Evolutionary conservation across 2,113 vertebrate species (phyloP).

Genomic region (Lophura nycthemera): DNA sequence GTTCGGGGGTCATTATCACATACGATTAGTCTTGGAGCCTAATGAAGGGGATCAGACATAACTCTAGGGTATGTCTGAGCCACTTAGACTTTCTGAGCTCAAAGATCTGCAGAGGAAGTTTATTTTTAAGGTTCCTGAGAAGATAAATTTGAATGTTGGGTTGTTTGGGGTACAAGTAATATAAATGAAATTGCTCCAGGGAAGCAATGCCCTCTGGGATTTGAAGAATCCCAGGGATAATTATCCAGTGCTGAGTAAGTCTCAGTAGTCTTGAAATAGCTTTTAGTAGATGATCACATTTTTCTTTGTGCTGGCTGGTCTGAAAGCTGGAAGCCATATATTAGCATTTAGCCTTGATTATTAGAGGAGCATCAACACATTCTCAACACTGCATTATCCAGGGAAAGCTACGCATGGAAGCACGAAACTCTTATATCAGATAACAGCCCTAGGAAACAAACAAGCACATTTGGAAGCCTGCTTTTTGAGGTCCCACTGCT

Average conservation of each 20-base stretch:
- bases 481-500: neutral
- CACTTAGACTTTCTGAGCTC: neutral
- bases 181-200: neutral
- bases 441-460: neutral
- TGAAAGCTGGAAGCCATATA: neutral
- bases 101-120: constrained; percentile 47
- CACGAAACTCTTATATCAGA: fast-evolving
- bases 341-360: neutral
- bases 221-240: constrained; percentile 39
- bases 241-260: constrained; percentile 22
- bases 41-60: constrained; percentile 31
- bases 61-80: constrained; percentile 45
- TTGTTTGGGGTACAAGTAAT: constrained; percentile 38
- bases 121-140: constrained; percentile 55
- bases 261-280: constrained; percentile 20
- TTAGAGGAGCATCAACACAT: neutral
- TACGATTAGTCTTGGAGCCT: constrained; percentile 29
- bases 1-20: neutral
- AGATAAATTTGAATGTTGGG: constrained; percentile 21
- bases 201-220: neutral
- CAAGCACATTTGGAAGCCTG: neutral
- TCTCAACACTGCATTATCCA: neutral
- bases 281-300: neutral
- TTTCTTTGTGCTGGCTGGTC: neutral
- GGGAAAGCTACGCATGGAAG: neutral